Evolutionary conservation across 2,113 vertebrate species (phyloP).

Genomic region (Vulpes ferrilata): DNA sequence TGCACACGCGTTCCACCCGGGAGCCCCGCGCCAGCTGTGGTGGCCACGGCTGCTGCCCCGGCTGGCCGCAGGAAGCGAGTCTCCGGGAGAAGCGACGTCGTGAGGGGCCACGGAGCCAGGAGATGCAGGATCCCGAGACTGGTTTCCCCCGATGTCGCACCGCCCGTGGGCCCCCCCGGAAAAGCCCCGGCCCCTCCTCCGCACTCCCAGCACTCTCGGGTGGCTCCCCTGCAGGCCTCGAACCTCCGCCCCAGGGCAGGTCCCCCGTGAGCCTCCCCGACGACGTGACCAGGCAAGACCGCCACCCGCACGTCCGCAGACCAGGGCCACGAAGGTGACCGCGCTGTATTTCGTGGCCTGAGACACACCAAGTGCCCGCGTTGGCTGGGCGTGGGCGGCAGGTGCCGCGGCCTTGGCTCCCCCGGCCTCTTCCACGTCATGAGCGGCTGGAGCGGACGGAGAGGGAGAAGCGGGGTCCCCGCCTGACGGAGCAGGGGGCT

Average conservation of each 20-base stretch:
- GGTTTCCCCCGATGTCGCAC: not conserved
- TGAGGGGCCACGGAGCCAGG: too few relatives aligned
- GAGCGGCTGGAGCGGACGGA: not conserved
- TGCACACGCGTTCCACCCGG: too few relatives aligned
- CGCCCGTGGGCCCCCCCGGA: not conserved
- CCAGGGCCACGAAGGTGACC: not conserved
- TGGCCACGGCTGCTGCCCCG: too few relatives aligned
- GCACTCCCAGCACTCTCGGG: not conserved
- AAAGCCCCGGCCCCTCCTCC: not conserved
- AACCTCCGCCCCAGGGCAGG: not conserved
- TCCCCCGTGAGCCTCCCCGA: not conserved
- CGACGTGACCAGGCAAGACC: fast-evolving
- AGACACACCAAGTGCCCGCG: not conserved
- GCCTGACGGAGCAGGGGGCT: too few relatives aligned
- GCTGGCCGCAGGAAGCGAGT: too few relatives aligned
- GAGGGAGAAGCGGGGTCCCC: too few relatives aligned
- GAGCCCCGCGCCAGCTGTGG: too few relatives aligned
- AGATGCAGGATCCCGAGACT: not conserved
- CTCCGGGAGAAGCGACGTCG: too few relatives aligned
- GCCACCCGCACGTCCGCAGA: not conserved
- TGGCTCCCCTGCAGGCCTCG: not conserved
- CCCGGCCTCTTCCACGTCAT: conserved; percentile 81
- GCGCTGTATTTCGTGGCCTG: not conserved
- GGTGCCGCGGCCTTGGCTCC: not conserved
- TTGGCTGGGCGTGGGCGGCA: fast-evolving